phyloP scores from a whole-genome alignment of 1,140 invertebrate genomes.

The Achatina immaculata region DNA sequence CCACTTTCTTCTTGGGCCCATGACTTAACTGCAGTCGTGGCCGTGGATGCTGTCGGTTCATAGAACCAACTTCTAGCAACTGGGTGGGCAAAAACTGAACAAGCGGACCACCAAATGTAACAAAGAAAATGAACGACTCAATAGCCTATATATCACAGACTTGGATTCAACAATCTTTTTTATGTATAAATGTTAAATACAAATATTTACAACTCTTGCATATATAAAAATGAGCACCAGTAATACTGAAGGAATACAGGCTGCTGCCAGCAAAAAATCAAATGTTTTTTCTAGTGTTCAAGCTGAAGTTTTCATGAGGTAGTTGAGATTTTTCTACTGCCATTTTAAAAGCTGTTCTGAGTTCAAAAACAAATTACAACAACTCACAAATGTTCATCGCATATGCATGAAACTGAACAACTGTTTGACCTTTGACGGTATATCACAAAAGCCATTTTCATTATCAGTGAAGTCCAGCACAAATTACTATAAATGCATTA shows the following conservation, averaged over 20 bases:
- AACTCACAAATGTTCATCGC: not conserved
- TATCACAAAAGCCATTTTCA: not conserved
- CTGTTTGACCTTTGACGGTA: not conserved
- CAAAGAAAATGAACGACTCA: not conserved
- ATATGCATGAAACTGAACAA: not conserved
- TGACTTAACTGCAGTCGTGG: slow-evolving; percentile 59
- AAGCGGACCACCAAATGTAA: not conserved
- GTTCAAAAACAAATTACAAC: no score
- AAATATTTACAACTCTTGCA: not conserved
- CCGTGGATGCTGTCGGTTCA: slow-evolving; percentile 52
- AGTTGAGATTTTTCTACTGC: not conserved
- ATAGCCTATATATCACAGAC: not conserved
- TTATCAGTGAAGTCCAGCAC: not conserved
- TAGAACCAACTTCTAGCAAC: slow-evolving; percentile 39
- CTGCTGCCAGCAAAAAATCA: not conserved
- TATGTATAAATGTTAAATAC: slow-evolving; percentile 20
- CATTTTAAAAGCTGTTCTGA: not conserved
- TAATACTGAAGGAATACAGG: not conserved
- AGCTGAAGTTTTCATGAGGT: not conserved
- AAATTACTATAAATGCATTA: not conserved
- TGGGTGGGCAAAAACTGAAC: slow-evolving; percentile 16
- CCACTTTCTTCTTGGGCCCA: slow-evolving; percentile 60
- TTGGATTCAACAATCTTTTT: not conserved
- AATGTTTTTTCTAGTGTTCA: not conserved
- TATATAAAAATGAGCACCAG: slow-evolving; percentile 10